These are phyloP conservation scores for Phrynocephalus guinanensis DNA, from an alignment of 2,797 vertebrate genomes.

Conservation along the genomic window DNA sequence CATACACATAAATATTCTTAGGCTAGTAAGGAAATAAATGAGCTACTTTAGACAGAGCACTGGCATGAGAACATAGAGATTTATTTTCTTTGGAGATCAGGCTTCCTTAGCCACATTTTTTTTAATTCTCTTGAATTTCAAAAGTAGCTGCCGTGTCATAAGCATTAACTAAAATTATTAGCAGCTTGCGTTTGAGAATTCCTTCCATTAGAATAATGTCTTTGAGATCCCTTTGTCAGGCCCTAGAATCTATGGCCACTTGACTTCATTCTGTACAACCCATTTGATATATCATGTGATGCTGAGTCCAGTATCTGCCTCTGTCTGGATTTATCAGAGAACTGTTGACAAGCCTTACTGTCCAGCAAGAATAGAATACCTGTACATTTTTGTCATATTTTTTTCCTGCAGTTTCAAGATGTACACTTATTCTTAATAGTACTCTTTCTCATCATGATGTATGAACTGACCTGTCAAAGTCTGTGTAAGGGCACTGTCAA, in stretches of 20 bases:
- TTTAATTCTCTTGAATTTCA: background rate
- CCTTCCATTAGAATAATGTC: background rate
- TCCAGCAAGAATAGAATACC: background rate
- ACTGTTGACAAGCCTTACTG: background rate
- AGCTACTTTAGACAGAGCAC: background rate
- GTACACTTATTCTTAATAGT: constrained; percentile 50
- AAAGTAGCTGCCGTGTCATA: constrained; percentile 4
- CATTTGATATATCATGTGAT: background rate
- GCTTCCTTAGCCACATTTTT: background rate
- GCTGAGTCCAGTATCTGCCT: too few species aligned
- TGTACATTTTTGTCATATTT: background rate
- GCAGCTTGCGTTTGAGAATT: background rate
- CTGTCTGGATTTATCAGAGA: background rate
- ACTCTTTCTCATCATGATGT: constrained; percentile 29
- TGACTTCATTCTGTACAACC: background rate
- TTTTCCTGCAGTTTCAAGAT: background rate
- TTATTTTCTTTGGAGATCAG: background rate
- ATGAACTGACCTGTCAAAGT: background rate
- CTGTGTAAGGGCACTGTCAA: background rate
- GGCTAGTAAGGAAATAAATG: background rate
- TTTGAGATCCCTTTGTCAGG: constrained; percentile 52
- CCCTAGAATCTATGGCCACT: constrained; percentile 55
- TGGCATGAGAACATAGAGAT: background rate
- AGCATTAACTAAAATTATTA: constrained; percentile 63
- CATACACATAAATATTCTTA: background rate